Conservation (phyloP, 1,140 invertebrate species). For the Lithobius niger region DNA sequence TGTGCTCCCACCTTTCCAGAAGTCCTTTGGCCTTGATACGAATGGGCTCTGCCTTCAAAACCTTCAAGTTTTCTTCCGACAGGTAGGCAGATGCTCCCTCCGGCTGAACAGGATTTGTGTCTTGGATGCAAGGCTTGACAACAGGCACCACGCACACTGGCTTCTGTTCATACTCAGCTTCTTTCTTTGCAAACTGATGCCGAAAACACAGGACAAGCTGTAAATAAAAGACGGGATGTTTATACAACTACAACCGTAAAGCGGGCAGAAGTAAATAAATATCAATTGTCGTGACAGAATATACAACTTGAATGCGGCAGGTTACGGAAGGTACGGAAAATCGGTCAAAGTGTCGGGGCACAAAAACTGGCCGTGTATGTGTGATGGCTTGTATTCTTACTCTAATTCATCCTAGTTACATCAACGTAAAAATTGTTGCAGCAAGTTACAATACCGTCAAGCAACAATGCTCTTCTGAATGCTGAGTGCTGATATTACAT, state of each 20-base stretch:
- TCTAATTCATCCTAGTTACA: too few relatives aligned
- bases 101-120: slow-evolving; percentile 28
- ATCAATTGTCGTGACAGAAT: too few relatives aligned
- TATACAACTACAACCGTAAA: background rate
- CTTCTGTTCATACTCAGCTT: slow-evolving; percentile 10
- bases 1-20: slow-evolving; percentile 33
- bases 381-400: too few relatives aligned
- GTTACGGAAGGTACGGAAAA: too few relatives aligned
- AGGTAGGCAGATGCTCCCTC: slow-evolving; percentile 20
- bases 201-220: slow-evolving; percentile 13
- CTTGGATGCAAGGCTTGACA: slow-evolving; percentile 29
- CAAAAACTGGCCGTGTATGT: too few relatives aligned
- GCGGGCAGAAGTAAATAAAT: background rate
- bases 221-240: too few relatives aligned
- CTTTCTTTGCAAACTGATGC: slow-evolving; percentile 9
- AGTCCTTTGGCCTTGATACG: slow-evolving; percentile 46
- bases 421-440: too few relatives aligned
- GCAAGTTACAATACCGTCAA: too few relatives aligned
- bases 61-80: slow-evolving; percentile 20
- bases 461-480: too few relatives aligned
- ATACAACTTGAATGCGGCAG: too few relatives aligned
- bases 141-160: slow-evolving; percentile 22
- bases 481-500: too few relatives aligned
- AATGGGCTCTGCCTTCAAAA: slow-evolving; percentile 31
- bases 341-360: too few relatives aligned